phyloP scores from a whole-genome alignment of 1,140 invertebrate species.

The Caenorhabditis tropicalis region DNA sequence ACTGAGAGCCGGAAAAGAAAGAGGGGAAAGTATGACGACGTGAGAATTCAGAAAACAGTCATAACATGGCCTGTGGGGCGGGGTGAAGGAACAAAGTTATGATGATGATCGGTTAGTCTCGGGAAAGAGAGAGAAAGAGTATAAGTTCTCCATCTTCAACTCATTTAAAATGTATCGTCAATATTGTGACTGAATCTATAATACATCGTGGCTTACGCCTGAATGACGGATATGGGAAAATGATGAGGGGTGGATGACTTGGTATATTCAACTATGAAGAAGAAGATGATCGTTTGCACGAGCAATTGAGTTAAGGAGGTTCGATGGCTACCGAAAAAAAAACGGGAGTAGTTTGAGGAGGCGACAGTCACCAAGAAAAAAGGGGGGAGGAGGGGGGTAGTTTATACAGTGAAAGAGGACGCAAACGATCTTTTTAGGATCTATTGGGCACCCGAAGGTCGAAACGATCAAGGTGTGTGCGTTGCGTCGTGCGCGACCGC shows the following conservation, averaged over 20 bases:
- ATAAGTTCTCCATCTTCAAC: neutral
- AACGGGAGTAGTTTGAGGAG: slow-evolving; percentile 37
- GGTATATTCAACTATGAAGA: neutral
- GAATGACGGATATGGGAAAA: slow-evolving; percentile 44
- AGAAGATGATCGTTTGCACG: slow-evolving; percentile 38
- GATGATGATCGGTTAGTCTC: neutral
- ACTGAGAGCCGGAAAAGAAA: neutral
- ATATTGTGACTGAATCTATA: slow-evolving; percentile 44
- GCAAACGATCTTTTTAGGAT: slow-evolving; percentile 42
- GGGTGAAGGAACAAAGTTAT: too few species aligned
- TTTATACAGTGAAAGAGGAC: slow-evolving; percentile 42
- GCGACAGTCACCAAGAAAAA: slow-evolving; percentile 29
- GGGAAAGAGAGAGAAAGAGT: too few species aligned
- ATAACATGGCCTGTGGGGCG: neutral
- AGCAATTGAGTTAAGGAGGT: slow-evolving; percentile 44
- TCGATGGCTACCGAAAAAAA: slow-evolving; percentile 12
- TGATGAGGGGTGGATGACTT: slow-evolving; percentile 28
- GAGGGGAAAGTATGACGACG: neutral
- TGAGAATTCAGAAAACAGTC: neutral
- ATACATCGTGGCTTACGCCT: slow-evolving; percentile 29
- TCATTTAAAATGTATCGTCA: slow-evolving; percentile 28
- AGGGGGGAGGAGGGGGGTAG: neutral
- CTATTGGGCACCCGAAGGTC: slow-evolving; percentile 43
- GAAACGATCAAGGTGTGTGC: slow-evolving; percentile 43
- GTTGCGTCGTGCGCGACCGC: slow-evolving; percentile 19